A percentile compares a stretch with the other conserved stretches of the same genome.
Evolutionary conservation across 2,888 invertebrate species (phyloP).

Genomic region (Rotaria magnacalcarata): DNA sequence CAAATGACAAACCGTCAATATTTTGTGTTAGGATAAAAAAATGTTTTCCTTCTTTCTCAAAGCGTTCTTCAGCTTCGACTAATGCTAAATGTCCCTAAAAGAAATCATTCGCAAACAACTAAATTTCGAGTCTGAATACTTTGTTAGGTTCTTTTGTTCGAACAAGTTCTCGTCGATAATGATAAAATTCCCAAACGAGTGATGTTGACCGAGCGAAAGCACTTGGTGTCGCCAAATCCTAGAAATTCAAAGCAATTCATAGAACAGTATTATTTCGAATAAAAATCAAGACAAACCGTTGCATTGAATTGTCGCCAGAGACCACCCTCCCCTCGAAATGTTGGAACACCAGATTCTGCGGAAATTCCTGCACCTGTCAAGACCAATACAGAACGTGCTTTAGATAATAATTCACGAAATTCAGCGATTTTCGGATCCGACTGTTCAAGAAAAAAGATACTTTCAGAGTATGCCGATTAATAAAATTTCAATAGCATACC

Average conservation of each 20-base stretch:
- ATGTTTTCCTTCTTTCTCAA: slow-evolving; percentile 6
- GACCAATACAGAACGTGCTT: slow-evolving; percentile 68
- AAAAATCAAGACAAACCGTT: slow-evolving; percentile 52
- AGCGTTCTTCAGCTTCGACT: slow-evolving; percentile 62
- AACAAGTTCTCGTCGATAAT: slow-evolving; percentile 75
- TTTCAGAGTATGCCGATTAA: neutral
- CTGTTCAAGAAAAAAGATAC: neutral
- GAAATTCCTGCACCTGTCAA: slow-evolving; percentile 72
- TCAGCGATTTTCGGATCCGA: slow-evolving; percentile 53
- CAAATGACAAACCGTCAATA: neutral
- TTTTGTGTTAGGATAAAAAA: neutral
- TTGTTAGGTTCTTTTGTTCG: slow-evolving; percentile 64
- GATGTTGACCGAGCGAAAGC: slow-evolving; percentile 72
- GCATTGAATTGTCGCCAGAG: slow-evolving; percentile 75
- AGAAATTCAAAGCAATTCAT: neutral
- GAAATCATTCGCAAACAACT: neutral
- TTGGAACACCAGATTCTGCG: slow-evolving; percentile 79
- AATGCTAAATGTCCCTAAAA: slow-evolving; percentile 69
- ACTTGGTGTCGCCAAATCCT: slow-evolving; percentile 64
- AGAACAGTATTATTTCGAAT: neutral
- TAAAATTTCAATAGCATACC: neutral
- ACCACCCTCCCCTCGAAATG: slow-evolving; percentile 76
- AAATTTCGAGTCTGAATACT: slow-evolving; percentile 47
- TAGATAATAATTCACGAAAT: slow-evolving; percentile 65
- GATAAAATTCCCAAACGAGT: slow-evolving; percentile 84